Percentiles rank a stretch among this genome's conserved stretches.
Conservation (phyloP, 2,113 vertebrate genomes). For the Amphiprion percula region DNA sequence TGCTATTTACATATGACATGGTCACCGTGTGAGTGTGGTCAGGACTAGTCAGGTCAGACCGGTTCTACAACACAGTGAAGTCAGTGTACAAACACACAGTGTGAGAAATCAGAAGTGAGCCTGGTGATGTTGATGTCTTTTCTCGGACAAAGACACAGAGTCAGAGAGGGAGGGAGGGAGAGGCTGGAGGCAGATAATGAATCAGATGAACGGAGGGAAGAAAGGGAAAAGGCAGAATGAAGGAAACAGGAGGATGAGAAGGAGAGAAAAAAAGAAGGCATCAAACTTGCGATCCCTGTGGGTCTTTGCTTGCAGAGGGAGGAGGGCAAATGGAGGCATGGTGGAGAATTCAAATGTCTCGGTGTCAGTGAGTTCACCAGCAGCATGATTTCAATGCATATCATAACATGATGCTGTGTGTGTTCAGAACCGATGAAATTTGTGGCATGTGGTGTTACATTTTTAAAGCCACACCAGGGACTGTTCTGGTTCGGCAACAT, state of each 20-base stretch:
- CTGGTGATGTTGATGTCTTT: not conserved
- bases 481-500: not conserved
- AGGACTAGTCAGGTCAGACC: conserved; percentile 15
- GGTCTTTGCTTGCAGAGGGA: conserved; percentile 19
- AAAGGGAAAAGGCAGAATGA: conserved; percentile 32
- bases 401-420: not conserved
- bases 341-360: conserved; percentile 51
- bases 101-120: conserved; percentile 10
- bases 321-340: conserved; percentile 35
- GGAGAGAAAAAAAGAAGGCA: conserved; percentile 17
- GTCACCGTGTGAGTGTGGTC: not conserved
- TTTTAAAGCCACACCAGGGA: conserved; percentile 16
- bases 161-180: conserved; percentile 6
- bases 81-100: conserved; percentile 8
- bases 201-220: conserved; percentile 42
- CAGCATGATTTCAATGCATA: conserved; percentile 10
- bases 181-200: conserved; percentile 35
- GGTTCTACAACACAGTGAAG: not conserved
- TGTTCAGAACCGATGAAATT: conserved; percentile 4
- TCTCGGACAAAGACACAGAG: conserved; percentile 26
- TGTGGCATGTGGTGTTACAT: conserved; percentile 12
- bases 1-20: conserved; percentile 17
- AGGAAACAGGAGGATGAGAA: conserved; percentile 26
- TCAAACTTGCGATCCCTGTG: conserved; percentile 34
- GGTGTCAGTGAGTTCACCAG: conserved; percentile 41